A percentile compares a stretch with the other conserved stretches of the same genome.
phyloP scores from a whole-genome alignment of 2,113 vertebrate species.

The Axis porcinus region DNA sequence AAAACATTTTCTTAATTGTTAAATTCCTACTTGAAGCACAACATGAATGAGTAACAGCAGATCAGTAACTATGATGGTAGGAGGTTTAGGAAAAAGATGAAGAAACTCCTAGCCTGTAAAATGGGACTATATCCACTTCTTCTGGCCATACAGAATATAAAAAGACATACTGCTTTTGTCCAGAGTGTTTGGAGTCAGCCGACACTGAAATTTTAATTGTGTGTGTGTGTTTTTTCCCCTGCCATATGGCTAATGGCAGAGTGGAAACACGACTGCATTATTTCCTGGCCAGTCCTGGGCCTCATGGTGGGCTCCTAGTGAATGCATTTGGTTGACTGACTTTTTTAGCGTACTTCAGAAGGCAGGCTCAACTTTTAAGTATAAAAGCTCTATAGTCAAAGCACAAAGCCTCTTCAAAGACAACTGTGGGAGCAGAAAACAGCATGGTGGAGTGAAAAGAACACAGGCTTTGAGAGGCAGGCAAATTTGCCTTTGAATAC shows the following conservation, averaged over 20 bases:
- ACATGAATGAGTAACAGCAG: neutral
- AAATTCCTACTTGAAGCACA: constrained; percentile 15
- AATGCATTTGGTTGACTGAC: constrained; percentile 10
- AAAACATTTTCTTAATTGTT: constrained; percentile 16
- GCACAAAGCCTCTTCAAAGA: constrained; percentile 17
- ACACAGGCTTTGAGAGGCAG: neutral
- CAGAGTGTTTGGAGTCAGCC: constrained; percentile 48
- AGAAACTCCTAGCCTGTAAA: neutral
- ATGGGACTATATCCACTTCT: neutral
- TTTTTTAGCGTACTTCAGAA: constrained; percentile 51
- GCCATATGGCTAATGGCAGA: constrained; percentile 76
- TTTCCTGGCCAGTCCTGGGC: constrained; percentile 29
- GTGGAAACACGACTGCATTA: constrained; percentile 78
- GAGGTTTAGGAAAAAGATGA: constrained; percentile 11
- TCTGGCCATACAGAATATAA: constrained; percentile 26
- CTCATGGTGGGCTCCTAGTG: neutral
- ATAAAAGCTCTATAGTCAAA: neutral
- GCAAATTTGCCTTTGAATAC: neutral
- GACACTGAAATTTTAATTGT: constrained; percentile 67
- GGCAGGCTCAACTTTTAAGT: constrained; percentile 51
- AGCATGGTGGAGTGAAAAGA: neutral
- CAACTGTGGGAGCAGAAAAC: neutral
- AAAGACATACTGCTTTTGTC: constrained; percentile 21
- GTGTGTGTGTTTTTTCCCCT: neutral
- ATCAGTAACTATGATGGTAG: neutral